A percentile compares a stretch with the other conserved stretches of the same genome.
Conservation (phyloP, 2,888 invertebrate species). For the Leucophora obtusa region DNA sequence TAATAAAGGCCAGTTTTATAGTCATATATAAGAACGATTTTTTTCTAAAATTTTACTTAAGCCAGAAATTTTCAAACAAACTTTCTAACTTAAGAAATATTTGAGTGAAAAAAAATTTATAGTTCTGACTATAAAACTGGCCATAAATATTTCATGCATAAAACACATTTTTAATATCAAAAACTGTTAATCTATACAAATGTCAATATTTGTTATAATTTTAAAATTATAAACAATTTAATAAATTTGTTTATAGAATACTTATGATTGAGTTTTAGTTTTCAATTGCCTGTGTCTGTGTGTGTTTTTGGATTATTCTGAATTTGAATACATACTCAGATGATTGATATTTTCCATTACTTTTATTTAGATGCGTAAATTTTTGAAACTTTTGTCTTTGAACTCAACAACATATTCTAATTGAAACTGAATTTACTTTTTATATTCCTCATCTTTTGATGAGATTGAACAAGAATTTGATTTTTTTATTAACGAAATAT, state of each 20-base stretch:
- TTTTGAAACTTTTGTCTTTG: not conserved
- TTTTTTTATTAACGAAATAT: not conserved
- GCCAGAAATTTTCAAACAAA: no score
- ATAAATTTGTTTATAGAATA: not conserved
- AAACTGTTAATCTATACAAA: not conserved
- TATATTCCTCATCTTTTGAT: not conserved
- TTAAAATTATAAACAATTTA: not conserved
- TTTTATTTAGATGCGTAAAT: no score
- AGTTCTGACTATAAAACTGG: no score
- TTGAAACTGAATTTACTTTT: slow-evolving; percentile 2
- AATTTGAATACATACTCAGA: not conserved
- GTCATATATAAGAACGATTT: no score
- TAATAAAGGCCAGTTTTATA: no score
- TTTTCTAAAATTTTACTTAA: no score
- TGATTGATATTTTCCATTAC: not conserved
- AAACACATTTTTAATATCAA: no score
- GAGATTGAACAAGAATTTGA: not conserved
- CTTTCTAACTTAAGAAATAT: no score
- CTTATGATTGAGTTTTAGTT: not conserved
- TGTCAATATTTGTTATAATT: not conserved
- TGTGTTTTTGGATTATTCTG: no score
- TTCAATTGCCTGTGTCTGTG: no score
- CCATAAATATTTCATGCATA: no score
- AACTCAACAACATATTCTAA: slow-evolving; percentile 7
- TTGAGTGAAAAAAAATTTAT: no score